Evolutionary conservation across 2,113 vertebrate genomes (phyloP), one percentile per base, ranked within the genome.

Genomic region (Dendrocopos noguchii): DNA sequence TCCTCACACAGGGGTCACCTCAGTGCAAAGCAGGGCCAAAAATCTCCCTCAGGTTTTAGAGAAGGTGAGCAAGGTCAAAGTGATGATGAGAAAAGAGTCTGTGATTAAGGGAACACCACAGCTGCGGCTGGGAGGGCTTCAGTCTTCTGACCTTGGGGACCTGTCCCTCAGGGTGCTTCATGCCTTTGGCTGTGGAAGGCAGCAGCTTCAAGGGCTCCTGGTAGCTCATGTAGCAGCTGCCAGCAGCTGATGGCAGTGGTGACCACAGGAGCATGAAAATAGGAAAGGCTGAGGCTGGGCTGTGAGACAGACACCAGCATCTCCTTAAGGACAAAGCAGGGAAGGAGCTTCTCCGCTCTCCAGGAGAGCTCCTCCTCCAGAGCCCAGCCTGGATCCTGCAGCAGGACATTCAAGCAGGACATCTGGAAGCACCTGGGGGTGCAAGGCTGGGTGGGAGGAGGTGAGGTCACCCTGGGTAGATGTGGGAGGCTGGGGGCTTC

Each of bases 231-330:
- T 53, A 81, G 29, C 55, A 61, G 67, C 71, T 81, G 71, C 71
- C 75, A 87, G 67, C 55, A 76, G 59, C 34, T 94, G 68, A 59
- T 55, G 52, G 56, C 52, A n/a, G 57, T 77, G 34, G 31, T 82
- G 79, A 55, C 73, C 56, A 67, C 36, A 47, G 90, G 24, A 92
- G 75, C 90, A 89, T 82, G 84, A 79, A 94, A 73, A 94, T 15
- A 59, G 56, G 82, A 50, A 80, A 76, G 84, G 67, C 64, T 83
- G 87, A 71, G 71, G 56, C 56, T 66, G 17, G 31, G 17, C 63
- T 85, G 2, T 66, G 19, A 71, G 46, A 57, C 44, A 80, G 42
- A 56, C 33, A 80, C 27, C 7, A 20, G 16, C 64, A 83, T 82
- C 52, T 95, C 79, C 93, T 85, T 90, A 85, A 87, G 68, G 79